Conservation (phyloP, 35 echinoderm and acorn worm species). For the Heliocidaris tuberculata region DNA sequence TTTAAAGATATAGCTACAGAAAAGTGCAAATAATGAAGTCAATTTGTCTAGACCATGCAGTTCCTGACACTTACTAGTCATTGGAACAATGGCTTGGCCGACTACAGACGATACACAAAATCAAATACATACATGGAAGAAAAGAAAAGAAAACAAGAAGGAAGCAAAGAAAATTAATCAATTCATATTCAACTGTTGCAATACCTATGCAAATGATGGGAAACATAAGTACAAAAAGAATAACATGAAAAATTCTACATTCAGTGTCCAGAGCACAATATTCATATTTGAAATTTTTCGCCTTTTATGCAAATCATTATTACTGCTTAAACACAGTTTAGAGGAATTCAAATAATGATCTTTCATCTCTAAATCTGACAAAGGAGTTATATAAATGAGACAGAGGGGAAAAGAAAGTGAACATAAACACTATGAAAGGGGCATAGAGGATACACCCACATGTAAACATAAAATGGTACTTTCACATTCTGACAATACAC, state of each 20-base stretch:
- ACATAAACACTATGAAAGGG: no score
- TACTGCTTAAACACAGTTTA: no score
- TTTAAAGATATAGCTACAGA: background rate
- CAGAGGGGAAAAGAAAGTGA: no score
- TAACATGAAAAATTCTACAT: background rate
- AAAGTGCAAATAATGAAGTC: background rate
- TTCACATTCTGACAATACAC: no score
- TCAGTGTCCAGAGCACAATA: background rate
- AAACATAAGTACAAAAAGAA: background rate
- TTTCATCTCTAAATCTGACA: no score
- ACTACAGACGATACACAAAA: constrained; percentile 59
- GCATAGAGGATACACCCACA: no score
- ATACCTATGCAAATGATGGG: background rate
- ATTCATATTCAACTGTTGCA: background rate
- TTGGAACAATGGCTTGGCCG: constrained; percentile 84
- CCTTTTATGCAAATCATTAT: background rate
- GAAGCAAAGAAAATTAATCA: background rate
- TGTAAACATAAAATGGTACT: no score
- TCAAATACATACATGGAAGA: background rate
- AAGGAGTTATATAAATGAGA: no score
- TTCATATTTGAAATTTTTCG: background rate
- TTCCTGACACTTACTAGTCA: constrained; percentile 77
- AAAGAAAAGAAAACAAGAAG: background rate
- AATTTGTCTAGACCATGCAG: background rate
- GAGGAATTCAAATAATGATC: no score